Base-by-base conservation (phyloP, 2,113 vertebrate species). In the Tautogolabrus adspersus region DNA sequence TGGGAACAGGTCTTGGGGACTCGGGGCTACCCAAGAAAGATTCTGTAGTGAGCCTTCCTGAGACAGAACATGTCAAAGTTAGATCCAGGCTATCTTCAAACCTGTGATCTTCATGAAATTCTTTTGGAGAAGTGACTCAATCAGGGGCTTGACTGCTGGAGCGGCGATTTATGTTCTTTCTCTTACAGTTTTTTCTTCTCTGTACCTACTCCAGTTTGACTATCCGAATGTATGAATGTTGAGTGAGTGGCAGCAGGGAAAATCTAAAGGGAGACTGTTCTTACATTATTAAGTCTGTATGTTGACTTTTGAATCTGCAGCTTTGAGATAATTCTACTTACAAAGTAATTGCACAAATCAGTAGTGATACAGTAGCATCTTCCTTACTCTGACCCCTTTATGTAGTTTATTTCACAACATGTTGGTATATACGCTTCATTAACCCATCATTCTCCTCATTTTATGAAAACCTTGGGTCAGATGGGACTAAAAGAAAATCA, bases 61-160 rank as follows among this genome's bases (percentile, higher is more conserved):
- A 97, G 56, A 96, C 93, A 84, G 97, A 97, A 91, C 94, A 94
- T 2, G 89, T 88, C 68, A 91, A 89, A 79, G 71, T 95, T 70
- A 96, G 96, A 94, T 96, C 97, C 65, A 95, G 96, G 94, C 95
- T 98, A 62, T 96, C 97, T 19, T 98, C 97, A 93, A 98, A 98
- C 90, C 97, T 98, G 97, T 99, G 97, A 99, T 96, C 93, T 75
- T 91, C 21, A 82, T 87, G 80, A n/a, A 75, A 84, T 64, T 77
- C 34, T 75, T 60, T 46, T 60, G n/a, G 69, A 52, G 58, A 44
- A 79, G 59, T 70, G 80, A 81, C 54, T 77, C 67, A 47, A 1
- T 18, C 26, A 85, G 51, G 62, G 76, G 22, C 52, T 59, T n/a
- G 47, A 65, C 63, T 55, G 63, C 74, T 70, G 64, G 58, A 70